A percentile compares a stretch with the other conserved stretches of the same genome.
Conservation (phyloP, 2,797 vertebrate genomes). For the Dipus sagitta region DNA sequence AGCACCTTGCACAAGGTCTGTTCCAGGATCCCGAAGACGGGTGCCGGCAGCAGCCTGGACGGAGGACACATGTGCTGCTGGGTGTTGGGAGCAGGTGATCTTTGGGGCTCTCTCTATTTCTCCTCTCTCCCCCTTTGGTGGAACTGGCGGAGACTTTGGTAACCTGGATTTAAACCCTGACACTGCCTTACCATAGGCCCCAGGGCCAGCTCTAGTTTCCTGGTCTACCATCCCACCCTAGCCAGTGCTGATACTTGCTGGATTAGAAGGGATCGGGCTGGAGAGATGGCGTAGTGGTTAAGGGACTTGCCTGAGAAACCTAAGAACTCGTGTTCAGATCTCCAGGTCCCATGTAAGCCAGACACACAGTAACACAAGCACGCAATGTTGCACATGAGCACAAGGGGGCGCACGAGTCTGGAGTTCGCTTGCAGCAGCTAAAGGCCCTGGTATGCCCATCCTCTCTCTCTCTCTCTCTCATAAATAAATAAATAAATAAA, state of each 20-base stretch:
- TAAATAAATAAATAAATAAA: no score
- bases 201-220: not conserved
- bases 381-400: no score
- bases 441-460: no score
- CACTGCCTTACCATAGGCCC: not conserved
- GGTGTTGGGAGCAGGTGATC: not conserved
- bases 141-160: not conserved
- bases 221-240: not conserved
- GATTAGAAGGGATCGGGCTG: not conserved
- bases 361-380: no score
- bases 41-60: constrained; percentile 75
- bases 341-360: no score
- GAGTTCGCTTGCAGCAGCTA: no score
- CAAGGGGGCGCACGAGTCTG: no score
- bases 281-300: no score
- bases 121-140: not conserved
- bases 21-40: constrained; percentile 79
- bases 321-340: no score
- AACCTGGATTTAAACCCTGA: not conserved
- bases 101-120: not conserved
- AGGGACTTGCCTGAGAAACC: no score
- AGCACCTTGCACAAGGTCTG: constrained; percentile 74
- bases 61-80: not conserved
- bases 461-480: no score
- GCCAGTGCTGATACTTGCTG: not conserved